Base-by-base conservation (phyloP, 2,797 vertebrate genomes). In the Dryobates pubescens region DNA sequence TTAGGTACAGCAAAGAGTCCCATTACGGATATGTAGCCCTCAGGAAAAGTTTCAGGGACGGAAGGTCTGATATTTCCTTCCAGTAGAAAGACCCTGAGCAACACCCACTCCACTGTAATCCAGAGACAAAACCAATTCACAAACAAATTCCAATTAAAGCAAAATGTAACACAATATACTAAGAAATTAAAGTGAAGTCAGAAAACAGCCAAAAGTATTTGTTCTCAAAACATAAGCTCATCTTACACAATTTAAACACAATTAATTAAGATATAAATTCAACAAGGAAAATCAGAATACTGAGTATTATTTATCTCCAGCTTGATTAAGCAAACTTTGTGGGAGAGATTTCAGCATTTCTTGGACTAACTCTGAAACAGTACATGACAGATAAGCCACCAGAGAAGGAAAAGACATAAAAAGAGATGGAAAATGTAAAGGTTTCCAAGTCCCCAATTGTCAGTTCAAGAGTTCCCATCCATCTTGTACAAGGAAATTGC, bases 21-120 rank as follows among this genome's bases (percentile, higher is more conserved):
- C 47, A n/a, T 0, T 79, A 75, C 63, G 73, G 95, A 94, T 86
- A 90, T 6, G 65, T 6, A 74, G 19, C 27, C 87, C 88, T 73
- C 26, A 70, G 94, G 82, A 93, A 63, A 84, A 86, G 53, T 88
- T 95, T 82, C 76, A 91, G 89, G 94, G 81, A 80, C 70, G 36
- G 88, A 82, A 87, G 14, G 64, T 74, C 86, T 94, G 89, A 78
- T 87, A 51, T 83, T 96, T 95, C 53, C 57, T 75, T 94, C 88
- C 90, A 89, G 69, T 43, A 95, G 29, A 71, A 94, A 92, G 93
- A 93, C 76, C 51, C 32, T 65, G 47, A 75, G 79, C 36, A 93
- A 87, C 23, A 69, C 38, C 63, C 6, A 19, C 43, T 17, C 30
- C 41, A 77, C 4, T 45, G 41, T 56, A 87, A 71, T 18, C 43